Base-by-base conservation (phyloP, 2,797 vertebrate species). In the Tolypeutes matacus region DNA sequence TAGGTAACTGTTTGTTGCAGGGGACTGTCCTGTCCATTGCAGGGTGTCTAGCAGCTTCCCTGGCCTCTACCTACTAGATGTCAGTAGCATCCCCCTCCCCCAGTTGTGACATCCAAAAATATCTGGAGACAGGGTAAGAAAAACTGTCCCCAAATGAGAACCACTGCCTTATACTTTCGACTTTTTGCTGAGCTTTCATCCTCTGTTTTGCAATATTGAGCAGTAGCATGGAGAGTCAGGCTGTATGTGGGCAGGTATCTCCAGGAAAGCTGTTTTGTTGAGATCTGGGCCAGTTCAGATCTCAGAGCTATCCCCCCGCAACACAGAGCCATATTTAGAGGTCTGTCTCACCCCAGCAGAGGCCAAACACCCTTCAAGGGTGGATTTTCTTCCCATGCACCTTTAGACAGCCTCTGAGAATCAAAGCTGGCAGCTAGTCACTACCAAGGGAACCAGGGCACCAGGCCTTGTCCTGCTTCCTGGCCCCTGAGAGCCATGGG, bases 381-480 rank as follows among this genome's bases (percentile, higher is more conserved):
- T 42, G 11, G 51, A 21, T 58, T 91, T 92, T 65, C 80, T 60
- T 84, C 31, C 0, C 14, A 70, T 69, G 82, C 20, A 86, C 25
- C 27, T 83, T 80, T 36, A 94, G 31, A 31, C 9, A 60, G 78
- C 73, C 46, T 51, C 5, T 2, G 65, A 75, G 92, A 93, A 83
- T 56, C 56, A 70, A 29, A 36, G 3, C 70, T 78, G 91, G 81
- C 84, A 42, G 56, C 56, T 51, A 4, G 73, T 78, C 60, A 51
- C 73, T 5, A 7, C 20, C 72, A 72, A 58, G 21, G 69, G 64
- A 51, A 46, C 83, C 34, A 18, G 23, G 58, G 58, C 12, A 1
- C 46, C 60, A 93, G 60, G 73, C 25, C 53, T 58, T 53, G 58
- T 92, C 86, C 51, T 81, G 92, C 39, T 92, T 97, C 95, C 93